These are phyloP conservation scores for Bathynomus jamesi DNA, from an alignment of 1,140 invertebrate genomes.

Conservation along the genomic window DNA sequence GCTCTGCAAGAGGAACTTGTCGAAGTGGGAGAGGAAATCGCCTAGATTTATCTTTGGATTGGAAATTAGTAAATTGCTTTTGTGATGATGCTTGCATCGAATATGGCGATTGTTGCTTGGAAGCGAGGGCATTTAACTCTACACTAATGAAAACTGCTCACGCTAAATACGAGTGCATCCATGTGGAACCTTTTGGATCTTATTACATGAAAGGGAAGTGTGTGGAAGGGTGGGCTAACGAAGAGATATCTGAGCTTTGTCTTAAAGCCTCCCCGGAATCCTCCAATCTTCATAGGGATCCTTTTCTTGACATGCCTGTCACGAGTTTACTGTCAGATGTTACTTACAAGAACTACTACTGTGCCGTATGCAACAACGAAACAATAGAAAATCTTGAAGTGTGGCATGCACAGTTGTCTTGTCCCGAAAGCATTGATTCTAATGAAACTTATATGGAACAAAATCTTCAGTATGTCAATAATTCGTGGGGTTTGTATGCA, in stretches of 20 bases:
- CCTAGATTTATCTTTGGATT: constrained; percentile 36
- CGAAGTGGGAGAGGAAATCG: constrained; percentile 1
- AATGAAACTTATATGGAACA: constrained; percentile 22
- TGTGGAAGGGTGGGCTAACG: constrained; percentile 42
- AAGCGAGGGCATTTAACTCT: constrained; percentile 42
- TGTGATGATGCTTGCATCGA: constrained; percentile 47
- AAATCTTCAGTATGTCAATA: constrained; percentile 37
- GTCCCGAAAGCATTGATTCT: constrained; percentile 38
- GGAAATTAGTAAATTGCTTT: constrained; percentile 47
- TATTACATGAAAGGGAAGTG: constrained; percentile 48
- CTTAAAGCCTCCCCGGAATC: constrained; percentile 29
- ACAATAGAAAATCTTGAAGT: constrained; percentile 39
- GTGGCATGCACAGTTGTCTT: constrained; percentile 47
- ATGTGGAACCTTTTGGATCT: constrained; percentile 43
- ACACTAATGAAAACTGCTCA: constrained; percentile 39
- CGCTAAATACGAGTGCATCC: constrained; percentile 43
- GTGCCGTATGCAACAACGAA: constrained; percentile 49
- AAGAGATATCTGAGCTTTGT: constrained; percentile 37
- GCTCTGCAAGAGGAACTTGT: neutral
- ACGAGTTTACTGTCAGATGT: constrained; percentile 44
- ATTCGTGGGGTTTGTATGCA: constrained; percentile 40
- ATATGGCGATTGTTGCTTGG: constrained; percentile 51
- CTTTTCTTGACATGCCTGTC: constrained; percentile 45
- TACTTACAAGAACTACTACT: constrained; percentile 52
- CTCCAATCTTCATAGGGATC: constrained; percentile 39